Conservation (phyloP, 1,140 invertebrate genomes). For the Pemphigus obesinymphae region DNA sequence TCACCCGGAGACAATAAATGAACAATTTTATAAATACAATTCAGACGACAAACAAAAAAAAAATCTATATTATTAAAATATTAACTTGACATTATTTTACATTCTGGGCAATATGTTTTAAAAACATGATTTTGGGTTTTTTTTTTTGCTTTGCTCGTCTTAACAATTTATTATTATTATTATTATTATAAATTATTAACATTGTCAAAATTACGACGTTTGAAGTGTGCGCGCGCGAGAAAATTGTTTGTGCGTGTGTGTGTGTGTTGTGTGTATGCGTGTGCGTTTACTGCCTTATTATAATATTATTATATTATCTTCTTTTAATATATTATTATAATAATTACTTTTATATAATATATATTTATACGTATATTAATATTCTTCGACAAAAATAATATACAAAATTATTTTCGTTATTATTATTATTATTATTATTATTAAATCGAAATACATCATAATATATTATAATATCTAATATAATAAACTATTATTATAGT, state of each 20-base stretch:
- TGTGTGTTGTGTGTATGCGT: background rate
- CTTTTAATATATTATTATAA: conserved; percentile 8
- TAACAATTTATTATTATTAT: no score
- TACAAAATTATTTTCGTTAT: conserved; percentile 10
- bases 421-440: conserved; percentile 36
- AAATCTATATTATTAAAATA: no score
- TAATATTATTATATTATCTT: no score
- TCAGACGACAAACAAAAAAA: no score
- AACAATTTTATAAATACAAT: background rate
- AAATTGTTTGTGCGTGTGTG: background rate
- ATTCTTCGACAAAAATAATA: background rate
- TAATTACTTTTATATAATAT: conserved; percentile 16
- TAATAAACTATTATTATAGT: background rate
- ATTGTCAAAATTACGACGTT: background rate
- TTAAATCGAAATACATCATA: background rate
- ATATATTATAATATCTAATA: no score
- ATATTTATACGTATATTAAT: background rate
- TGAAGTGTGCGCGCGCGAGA: background rate
- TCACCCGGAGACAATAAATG: background rate
- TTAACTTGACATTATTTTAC: no score
- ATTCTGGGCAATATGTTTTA: no score
- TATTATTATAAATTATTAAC: no score
- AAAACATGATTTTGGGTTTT: no score
- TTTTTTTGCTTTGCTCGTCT: no score
- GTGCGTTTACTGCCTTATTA: background rate